Percentiles rank a stretch among this genome's conserved stretches.
These are phyloP conservation scores for Aythya baeri DNA, from an alignment of 2,113 vertebrate species.

Conservation along the genomic window DNA sequence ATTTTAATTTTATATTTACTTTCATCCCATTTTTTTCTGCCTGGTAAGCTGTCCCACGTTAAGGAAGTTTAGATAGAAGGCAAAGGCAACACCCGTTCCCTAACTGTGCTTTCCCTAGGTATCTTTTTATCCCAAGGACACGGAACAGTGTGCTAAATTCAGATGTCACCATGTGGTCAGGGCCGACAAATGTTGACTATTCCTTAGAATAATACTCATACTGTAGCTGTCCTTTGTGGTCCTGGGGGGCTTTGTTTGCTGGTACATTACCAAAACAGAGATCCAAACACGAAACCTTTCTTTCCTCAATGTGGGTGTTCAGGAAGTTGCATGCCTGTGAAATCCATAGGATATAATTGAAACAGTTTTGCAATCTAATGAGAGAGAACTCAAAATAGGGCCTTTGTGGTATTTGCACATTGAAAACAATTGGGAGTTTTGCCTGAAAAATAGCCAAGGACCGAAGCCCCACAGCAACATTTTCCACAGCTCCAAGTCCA, in stretches of 20 bases:
- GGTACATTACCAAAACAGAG: slow-evolving; percentile 30
- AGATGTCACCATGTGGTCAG: slow-evolving; percentile 27
- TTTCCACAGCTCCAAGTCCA: slow-evolving; percentile 10
- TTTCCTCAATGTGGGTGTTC: slow-evolving; percentile 39
- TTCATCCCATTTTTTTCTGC: not conserved
- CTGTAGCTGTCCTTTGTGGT: slow-evolving; percentile 12
- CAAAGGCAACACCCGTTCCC: not conserved
- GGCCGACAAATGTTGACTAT: not conserved
- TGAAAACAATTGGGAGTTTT: slow-evolving; percentile 37
- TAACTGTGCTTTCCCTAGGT: not conserved
- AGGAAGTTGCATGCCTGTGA: slow-evolving; percentile 32
- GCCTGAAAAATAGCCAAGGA: slow-evolving; percentile 44
- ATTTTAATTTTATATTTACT: not conserved
- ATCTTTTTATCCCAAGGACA: not conserved
- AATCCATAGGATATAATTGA: slow-evolving; percentile 55
- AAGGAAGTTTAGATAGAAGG: not conserved
- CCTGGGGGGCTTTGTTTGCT: slow-evolving; percentile 29
- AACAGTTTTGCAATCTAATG: slow-evolving; percentile 50
- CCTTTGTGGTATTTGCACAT: slow-evolving; percentile 13
- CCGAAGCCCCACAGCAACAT: not conserved
- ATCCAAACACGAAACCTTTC: slow-evolving; percentile 9
- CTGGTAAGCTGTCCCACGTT: not conserved
- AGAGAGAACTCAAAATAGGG: slow-evolving; percentile 36
- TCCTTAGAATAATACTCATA: slow-evolving; percentile 29
- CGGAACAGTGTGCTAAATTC: not conserved